Evolutionary conservation across 2,888 invertebrate genomes (phyloP).

Genomic region (Branchellion lobata): DNA sequence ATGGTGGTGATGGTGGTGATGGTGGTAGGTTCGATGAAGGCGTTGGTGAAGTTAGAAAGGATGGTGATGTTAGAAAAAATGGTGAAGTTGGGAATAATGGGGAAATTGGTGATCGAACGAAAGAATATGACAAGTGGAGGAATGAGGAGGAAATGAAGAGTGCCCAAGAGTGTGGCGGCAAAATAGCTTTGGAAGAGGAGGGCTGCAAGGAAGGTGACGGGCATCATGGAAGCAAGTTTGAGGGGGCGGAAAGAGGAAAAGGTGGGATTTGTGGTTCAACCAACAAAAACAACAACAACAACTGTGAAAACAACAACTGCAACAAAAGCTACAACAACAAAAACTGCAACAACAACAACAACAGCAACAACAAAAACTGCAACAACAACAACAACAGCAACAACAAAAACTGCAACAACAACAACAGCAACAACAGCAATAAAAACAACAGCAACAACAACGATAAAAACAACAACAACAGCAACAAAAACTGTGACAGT

Average conservation of each 20-base stretch:
- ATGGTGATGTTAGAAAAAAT: not conserved
- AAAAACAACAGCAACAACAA: not conserved
- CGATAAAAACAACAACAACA: not conserved
- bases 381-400: not conserved
- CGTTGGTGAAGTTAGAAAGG: not conserved
- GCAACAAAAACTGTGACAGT: not conserved
- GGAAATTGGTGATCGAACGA: not conserved
- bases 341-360: not conserved
- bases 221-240: no score
- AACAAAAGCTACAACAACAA: no score
- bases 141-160: not conserved
- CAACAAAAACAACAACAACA: conserved; percentile 14
- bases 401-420: not conserved
- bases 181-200: no score
- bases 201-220: no score
- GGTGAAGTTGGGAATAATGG: not conserved
- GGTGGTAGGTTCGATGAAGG: not conserved
- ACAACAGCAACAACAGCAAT: not conserved
- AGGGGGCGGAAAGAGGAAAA: no score
- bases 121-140: not conserved
- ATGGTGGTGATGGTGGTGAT: not conserved
- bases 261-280: not conserved
- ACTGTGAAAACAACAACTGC: not conserved
- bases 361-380: conserved; percentile 1
- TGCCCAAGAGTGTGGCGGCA: no score